Conservation (phyloP, 2,888 invertebrate genomes). For the Amblyjoppa proteus region DNA sequence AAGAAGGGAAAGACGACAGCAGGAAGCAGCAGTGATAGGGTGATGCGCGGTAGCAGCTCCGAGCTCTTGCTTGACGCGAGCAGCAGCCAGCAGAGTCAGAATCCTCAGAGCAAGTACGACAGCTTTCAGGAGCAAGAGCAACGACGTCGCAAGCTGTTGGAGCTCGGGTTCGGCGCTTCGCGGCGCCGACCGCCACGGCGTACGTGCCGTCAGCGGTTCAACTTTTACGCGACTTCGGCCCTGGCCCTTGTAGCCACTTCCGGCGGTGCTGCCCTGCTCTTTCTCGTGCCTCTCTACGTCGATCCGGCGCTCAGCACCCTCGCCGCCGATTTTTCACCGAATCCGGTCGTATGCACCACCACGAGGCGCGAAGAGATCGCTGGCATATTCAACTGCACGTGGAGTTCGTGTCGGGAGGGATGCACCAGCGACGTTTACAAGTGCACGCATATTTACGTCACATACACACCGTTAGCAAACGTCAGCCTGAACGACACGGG, state of each 20-base stretch:
- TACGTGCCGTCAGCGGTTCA: slow-evolving; percentile 89
- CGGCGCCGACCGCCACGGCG: slow-evolving; percentile 85
- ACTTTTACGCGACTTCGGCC: slow-evolving; percentile 90
- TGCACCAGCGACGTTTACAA: slow-evolving; percentile 92
- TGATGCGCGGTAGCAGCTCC: slow-evolving; percentile 91
- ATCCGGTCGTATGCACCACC: slow-evolving; percentile 91
- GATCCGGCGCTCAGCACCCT: slow-evolving; percentile 89
- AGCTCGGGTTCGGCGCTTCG: slow-evolving; percentile 83
- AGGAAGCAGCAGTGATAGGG: slow-evolving; percentile 59
- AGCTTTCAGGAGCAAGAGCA: slow-evolving; percentile 82
- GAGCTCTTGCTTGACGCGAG: slow-evolving; percentile 92
- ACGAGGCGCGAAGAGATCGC: slow-evolving; percentile 90
- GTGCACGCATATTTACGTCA: slow-evolving; percentile 89
- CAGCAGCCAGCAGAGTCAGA: slow-evolving; percentile 88
- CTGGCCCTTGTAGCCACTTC: slow-evolving; percentile 90
- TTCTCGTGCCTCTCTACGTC: slow-evolving; percentile 91
- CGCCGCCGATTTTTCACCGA: slow-evolving; percentile 91
- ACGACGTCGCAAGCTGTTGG: slow-evolving; percentile 84
- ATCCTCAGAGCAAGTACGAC: slow-evolving; percentile 87
- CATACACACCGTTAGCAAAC: slow-evolving; percentile 85
- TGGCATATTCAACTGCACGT: slow-evolving; percentile 92
- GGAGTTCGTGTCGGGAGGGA: slow-evolving; percentile 93
- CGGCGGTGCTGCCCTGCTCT: slow-evolving; percentile 90
- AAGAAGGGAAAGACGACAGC: slow-evolving; percentile 4
- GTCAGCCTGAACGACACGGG: slow-evolving; percentile 58